Evolutionary conservation across 1,140 invertebrate genomes (phyloP).

Genomic region (Pachyrhynchus sulphureomaculatus): DNA sequence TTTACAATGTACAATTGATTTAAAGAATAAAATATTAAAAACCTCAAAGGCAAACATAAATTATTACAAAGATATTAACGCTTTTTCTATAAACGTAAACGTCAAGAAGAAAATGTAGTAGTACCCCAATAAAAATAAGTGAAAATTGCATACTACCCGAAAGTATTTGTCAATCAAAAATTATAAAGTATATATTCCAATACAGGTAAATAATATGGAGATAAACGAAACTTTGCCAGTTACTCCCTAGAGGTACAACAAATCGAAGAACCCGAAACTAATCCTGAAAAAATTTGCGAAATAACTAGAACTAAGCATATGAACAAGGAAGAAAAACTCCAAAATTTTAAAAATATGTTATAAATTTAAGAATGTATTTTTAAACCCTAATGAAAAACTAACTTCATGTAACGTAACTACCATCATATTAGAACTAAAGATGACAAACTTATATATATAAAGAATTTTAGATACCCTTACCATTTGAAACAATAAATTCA

Average conservation of each 20-base stretch:
- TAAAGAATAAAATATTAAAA: background rate
- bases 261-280: no score
- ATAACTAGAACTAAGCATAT: background rate
- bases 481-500: slow-evolving; percentile 20
- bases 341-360: background rate
- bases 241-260: no score
- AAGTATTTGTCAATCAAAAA: background rate
- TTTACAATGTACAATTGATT: background rate
- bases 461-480: slow-evolving; percentile 18
- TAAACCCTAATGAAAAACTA: background rate
- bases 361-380: background rate
- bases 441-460: slow-evolving; percentile 5
- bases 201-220: no score
- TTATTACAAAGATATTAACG: background rate
- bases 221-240: background rate
- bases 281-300: background rate
- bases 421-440: slow-evolving; percentile 1
- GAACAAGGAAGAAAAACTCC: background rate
- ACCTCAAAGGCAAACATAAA: background rate
- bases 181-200: background rate
- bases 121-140: background rate
- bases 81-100: no score
- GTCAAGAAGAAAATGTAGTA: background rate
- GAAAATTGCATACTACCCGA: background rate
- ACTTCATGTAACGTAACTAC: no score